These are phyloP conservation scores for Gyps fulvus DNA, from an alignment of 2,113 vertebrate species.

Conservation along the genomic window DNA sequence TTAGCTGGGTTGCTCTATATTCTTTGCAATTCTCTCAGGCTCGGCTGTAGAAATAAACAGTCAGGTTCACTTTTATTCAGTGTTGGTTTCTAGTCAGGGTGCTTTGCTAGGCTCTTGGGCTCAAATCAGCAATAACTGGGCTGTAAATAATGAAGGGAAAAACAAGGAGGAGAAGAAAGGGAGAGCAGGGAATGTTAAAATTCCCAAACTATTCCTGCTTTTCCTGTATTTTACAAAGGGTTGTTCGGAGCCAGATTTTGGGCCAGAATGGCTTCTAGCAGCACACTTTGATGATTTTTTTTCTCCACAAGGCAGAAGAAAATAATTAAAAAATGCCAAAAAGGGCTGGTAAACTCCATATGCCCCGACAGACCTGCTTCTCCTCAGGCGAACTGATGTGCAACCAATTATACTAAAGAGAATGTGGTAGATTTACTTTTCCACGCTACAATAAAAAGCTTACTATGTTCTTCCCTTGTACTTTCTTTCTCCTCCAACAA, in stretches of 20 bases:
- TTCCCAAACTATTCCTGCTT: neutral
- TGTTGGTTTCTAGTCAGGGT: neutral
- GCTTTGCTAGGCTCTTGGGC: neutral
- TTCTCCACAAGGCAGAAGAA: neutral
- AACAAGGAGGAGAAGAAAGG: neutral
- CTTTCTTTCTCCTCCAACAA: neutral
- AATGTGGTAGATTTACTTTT: neutral
- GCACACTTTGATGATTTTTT: neutral
- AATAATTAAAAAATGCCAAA: neutral
- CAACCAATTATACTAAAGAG: neutral
- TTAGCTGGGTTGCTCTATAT: neutral
- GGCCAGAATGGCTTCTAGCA: neutral
- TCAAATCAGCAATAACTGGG: neutral
- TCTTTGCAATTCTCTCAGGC: neutral
- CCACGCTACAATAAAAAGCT: neutral
- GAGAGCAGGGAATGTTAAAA: neutral
- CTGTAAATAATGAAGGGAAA: neutral
- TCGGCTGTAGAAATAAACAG: neutral
- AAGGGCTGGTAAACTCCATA: neutral
- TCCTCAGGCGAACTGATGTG: neutral
- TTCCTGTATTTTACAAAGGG: neutral
- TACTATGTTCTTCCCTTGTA: neutral
- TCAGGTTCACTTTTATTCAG: constrained; percentile 37
- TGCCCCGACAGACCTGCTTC: neutral
- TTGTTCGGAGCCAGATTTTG: neutral